phyloP scores from a whole-genome alignment of 2,797 vertebrate species.

The Rhadinocentrus ornatus region DNA sequence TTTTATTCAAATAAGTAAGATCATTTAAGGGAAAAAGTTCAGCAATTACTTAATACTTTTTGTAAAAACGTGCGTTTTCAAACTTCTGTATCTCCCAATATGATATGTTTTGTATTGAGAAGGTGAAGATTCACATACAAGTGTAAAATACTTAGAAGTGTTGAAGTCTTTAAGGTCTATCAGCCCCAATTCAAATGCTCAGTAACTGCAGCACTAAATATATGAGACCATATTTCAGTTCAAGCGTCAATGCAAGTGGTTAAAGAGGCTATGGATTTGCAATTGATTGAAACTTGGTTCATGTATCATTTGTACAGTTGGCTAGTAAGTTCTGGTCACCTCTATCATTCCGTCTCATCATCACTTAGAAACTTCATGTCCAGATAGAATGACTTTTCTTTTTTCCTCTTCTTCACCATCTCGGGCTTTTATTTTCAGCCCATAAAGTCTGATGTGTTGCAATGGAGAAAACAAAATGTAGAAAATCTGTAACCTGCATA shows the following conservation, averaged over 20 bases:
- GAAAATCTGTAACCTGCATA: too few species aligned
- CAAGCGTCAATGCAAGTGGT: too few species aligned
- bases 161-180: too few species aligned
- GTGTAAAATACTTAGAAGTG: too few species aligned
- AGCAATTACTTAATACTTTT: background rate
- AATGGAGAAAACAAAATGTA: too few species aligned
- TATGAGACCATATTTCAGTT: constrained; percentile 1
- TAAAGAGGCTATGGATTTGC: constrained; percentile 28
- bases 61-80: background rate
- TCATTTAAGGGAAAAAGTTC: too few species aligned
- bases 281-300: constrained; percentile 44
- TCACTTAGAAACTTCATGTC: constrained; percentile 28
- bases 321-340: constrained; percentile 47
- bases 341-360: constrained; percentile 31
- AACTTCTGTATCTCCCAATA: too few species aligned
- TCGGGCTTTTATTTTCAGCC: background rate
- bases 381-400: background rate
- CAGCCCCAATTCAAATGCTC: background rate
- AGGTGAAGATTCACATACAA: too few species aligned
- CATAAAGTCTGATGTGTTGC: background rate
- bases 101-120: too few species aligned
- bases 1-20: background rate
- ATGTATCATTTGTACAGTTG: constrained; percentile 65
- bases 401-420: constrained; percentile 3
- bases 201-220: constrained; percentile 16